A percentile compares a stretch with the other conserved stretches of the same genome.
phyloP scores from a whole-genome alignment of 2,113 vertebrate genomes.

The Oncorhynchus masou region DNA sequence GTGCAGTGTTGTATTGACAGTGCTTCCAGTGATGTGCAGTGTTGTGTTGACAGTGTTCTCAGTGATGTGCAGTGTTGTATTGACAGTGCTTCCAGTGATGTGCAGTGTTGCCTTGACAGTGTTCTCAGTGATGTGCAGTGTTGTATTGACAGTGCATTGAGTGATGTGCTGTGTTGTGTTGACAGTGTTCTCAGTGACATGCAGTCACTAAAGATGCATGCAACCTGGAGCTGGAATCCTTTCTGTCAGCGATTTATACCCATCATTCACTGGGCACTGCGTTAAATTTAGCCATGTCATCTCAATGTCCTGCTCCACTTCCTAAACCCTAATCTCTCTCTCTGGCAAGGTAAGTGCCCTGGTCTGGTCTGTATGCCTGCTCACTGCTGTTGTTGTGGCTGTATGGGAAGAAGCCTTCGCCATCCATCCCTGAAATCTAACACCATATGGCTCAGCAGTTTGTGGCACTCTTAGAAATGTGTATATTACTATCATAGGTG shows the following conservation, averaged over 20 bases:
- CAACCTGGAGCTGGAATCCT: slow-evolving; percentile 27
- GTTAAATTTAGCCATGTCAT: slow-evolving; percentile 72
- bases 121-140: too few species aligned
- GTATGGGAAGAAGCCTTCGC: not conserved
- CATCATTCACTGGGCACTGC: slow-evolving; percentile 57
- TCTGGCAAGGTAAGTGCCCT: slow-evolving; percentile 54
- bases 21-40: too few species aligned
- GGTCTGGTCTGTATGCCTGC: not conserved
- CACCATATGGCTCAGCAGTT: not conserved
- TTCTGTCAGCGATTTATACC: slow-evolving; percentile 59
- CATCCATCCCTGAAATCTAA: slow-evolving; percentile 3
- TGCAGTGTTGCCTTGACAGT: too few species aligned
- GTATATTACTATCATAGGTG: not conserved
- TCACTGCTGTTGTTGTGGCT: slow-evolving; percentile 17
- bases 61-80: too few species aligned
- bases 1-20: too few species aligned
- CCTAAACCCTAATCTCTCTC: slow-evolving; percentile 64
- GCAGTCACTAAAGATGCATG: slow-evolving; percentile 12
- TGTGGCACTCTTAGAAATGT: not conserved
- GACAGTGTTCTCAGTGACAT: too few species aligned
- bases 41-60: too few species aligned
- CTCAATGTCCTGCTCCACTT: slow-evolving; percentile 67
- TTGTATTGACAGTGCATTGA: too few species aligned
- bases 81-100: too few species aligned
- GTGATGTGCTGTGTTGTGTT: too few species aligned